Percentiles rank a stretch among this genome's conserved stretches.
Conservation (phyloP, 1,140 invertebrate species). For the Acyrthosiphon pisum region DNA sequence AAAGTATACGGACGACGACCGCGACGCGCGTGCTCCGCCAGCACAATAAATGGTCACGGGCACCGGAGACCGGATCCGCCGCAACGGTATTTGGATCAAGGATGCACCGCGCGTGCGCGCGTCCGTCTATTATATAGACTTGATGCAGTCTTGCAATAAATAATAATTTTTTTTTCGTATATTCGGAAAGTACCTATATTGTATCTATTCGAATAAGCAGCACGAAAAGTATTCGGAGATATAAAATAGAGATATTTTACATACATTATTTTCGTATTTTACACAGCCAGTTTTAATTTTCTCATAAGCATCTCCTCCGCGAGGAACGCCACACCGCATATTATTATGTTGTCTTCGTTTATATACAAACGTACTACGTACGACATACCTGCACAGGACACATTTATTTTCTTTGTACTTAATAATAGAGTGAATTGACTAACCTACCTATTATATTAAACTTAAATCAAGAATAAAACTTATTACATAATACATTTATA, state of each 20-base stretch:
- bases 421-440: too few species aligned
- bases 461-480: too few species aligned
- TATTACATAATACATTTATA: too few species aligned
- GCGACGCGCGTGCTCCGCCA: slow-evolving; percentile 20
- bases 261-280: neutral
- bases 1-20: neutral
- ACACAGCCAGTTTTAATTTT: neutral
- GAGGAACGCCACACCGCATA: too few species aligned
- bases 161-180: neutral
- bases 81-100: slow-evolving; percentile 56
- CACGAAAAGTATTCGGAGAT: neutral
- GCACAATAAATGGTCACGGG: slow-evolving; percentile 41
- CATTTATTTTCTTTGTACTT: too few species aligned
- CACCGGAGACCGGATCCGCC: slow-evolving; percentile 18
- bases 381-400: too few species aligned
- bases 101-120: neutral
- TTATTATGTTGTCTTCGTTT: too few species aligned
- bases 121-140: neutral
- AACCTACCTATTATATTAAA: too few species aligned
- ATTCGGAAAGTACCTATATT: neutral
- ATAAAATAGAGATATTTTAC: neutral
- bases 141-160: neutral
- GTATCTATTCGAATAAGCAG: neutral
- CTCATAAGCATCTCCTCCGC: neutral
- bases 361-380: too few species aligned